Conservation (phyloP, 2,113 vertebrate species). For the Perognathus longimembris region DNA sequence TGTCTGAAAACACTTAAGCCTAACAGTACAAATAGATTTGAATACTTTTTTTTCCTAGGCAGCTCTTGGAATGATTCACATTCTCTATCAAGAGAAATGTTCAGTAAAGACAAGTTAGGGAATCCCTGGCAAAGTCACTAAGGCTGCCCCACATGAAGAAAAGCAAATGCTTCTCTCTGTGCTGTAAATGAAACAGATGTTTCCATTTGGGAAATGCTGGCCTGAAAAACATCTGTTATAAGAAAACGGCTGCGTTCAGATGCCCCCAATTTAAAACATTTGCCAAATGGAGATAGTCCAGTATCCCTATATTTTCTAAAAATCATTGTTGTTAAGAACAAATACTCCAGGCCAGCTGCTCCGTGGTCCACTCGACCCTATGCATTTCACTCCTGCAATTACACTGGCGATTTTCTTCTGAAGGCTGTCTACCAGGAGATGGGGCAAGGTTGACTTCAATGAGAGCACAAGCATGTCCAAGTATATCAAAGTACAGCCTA, state of each 20-base stretch:
- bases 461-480: background rate
- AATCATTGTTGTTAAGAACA: slow-evolving; percentile 29
- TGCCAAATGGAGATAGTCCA: background rate
- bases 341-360: background rate
- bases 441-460: background rate
- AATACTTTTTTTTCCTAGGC: slow-evolving; percentile 7
- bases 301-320: background rate
- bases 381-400: background rate
- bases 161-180: slow-evolving; percentile 56
- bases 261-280: slow-evolving; percentile 16
- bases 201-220: slow-evolving; percentile 20
- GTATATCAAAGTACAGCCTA: background rate
- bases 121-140: background rate
- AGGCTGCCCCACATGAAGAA: background rate
- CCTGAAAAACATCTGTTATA: slow-evolving; percentile 63
- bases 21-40: background rate
- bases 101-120: background rate
- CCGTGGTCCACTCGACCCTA: background rate
- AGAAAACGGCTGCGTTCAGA: slow-evolving; percentile 29
- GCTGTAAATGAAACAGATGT: slow-evolving; percentile 58
- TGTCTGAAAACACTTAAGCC: slow-evolving; percentile 49
- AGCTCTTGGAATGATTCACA: slow-evolving; percentile 15
- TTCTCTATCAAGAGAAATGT: background rate
- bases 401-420: background rate
- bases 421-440: background rate